Base-by-base conservation (phyloP, 1,140 invertebrate species). In the Neoseiulus cucumeris region DNA sequence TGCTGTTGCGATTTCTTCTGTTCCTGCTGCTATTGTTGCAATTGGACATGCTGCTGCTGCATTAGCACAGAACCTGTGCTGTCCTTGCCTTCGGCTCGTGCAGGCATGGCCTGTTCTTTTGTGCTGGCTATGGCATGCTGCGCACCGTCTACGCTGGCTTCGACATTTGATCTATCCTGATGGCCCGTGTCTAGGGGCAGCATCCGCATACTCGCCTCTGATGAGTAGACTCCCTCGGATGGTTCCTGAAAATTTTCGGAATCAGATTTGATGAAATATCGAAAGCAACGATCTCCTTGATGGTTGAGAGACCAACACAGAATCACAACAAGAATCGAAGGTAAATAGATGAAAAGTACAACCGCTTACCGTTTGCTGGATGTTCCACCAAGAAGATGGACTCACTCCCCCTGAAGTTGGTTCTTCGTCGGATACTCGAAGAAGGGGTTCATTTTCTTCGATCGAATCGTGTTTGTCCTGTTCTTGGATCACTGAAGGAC, bases 21-120 rank as follows among this genome's bases (percentile, higher is more conserved):
- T 68, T 73, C 82, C 82, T 64, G 42, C 33, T 66, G 45, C 51
- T 64, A 20, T 44, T 20, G 68, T 41, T 64, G 74, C 73, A 18
- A 75, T 71, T 65, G 69, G 67, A 65, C 75, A 70, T 47, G 45
- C 18, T 47, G 47, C 45, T 64, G 4, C 65, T 33, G 59, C 28
- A 39, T 30, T 42, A 2, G 17, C 33, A 39, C 33, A 39, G 33
- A 39, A 39, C 33, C 9, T 9, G 33, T 39, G 33, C 33, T 39
- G 33, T 39, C 33, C 33, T 39, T 39, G 33, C 33, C 33, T 39
- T 39, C 33, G 9, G 33, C 33, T 39, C 33, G 33, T 39, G 33
- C 17, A 18, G 51, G 14, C 12, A 25, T 2, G 51, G 14, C 22
- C 1, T 25, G 1, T 14, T 59, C 17, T 20, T 17, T 20, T 59